Base-by-base conservation (phyloP, 2,888 invertebrate genomes). In the Pimpla rufipes region DNA sequence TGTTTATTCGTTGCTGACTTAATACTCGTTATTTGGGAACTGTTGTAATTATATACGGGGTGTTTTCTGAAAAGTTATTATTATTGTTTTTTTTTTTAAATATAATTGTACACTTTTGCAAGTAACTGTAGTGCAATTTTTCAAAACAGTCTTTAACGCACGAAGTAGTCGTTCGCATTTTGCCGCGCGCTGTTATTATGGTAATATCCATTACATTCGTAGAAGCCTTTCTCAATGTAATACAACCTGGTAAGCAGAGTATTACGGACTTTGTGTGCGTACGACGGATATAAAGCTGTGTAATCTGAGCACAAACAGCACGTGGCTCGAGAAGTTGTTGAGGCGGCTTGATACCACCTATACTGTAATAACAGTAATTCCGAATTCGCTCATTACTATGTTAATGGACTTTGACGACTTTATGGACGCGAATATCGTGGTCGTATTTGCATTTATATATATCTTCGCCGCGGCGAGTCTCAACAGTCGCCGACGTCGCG, bases 191-290 rank as follows among this genome's bases (percentile, higher is more conserved):
- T 66, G 71, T 57, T 77, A 81, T 81, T 81, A 81, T 77, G 59
- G 66, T 79, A 42, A 79, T 83, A 83, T 83, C 75, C 83, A 79
- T 83, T 71, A 52, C 37, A 18, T 75, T 83, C 83, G 57, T 29
- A 57, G 83, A 83, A 83, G 21, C 42, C 71, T 62, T 62, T 52
- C 62, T 50, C 18, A 21, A 62, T 47, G 75, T 57, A 68, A 79
- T 71, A 66, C 59, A 66, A 79, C 21, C 71, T 70, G 35, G 71
- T 50, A 68, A 79, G 50, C 42, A 42, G 29, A 42, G 75, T 23
- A 64, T 68, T 66, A 59, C 45, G 35, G 37, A 23, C 23, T 23
- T 23, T 21, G 55, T 23, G 23, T 55, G n/a, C 21, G 5, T 55
- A 23, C 55, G 29, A 5, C 0, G 23, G 13, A 23, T 55, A 10